phyloP scores from a whole-genome alignment of 2,888 invertebrate genomes.

The Rhamphomyia laevipes region DNA sequence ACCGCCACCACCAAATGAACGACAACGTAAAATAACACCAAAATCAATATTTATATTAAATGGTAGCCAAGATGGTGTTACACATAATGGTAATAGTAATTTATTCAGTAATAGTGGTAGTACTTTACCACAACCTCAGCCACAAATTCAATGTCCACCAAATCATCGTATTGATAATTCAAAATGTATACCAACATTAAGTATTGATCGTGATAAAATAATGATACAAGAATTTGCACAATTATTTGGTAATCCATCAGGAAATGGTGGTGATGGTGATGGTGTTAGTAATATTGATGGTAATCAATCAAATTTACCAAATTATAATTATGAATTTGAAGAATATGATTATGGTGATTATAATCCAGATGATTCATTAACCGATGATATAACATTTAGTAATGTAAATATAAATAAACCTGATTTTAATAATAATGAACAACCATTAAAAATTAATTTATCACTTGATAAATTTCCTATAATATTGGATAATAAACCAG shows the following conservation, averaged over 20 bases:
- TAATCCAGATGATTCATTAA: conserved; percentile 7
- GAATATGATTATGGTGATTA: conserved; percentile 9
- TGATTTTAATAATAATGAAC: conserved; percentile 20
- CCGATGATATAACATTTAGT: neutral
- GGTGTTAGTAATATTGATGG: conserved; percentile 6
- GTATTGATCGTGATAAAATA: conserved; percentile 22
- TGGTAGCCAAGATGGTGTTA: conserved; percentile 4
- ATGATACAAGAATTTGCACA: conserved; percentile 19
- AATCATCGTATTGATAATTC: conserved; percentile 28
- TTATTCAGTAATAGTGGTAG: neutral
- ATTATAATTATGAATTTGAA: conserved; percentile 27
- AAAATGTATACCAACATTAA: conserved; percentile 31
- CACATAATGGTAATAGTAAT: neutral
- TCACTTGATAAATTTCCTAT: conserved; percentile 30
- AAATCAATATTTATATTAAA: conserved; percentile 36
- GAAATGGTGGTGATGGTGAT: conserved; percentile 8
- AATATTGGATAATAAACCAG: conserved; percentile 9
- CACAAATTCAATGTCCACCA: conserved; percentile 26
- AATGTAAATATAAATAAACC: neutral
- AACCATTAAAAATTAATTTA: conserved; percentile 34
- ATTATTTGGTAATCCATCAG: conserved; percentile 17
- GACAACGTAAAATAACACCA: conserved; percentile 35
- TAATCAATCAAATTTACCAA: conserved; percentile 17
- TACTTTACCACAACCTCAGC: neutral
- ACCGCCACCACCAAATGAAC: conserved; percentile 26